phyloP scores from a whole-genome alignment of 2,797 vertebrate genomes.

The Argyrosomus regius region DNA sequence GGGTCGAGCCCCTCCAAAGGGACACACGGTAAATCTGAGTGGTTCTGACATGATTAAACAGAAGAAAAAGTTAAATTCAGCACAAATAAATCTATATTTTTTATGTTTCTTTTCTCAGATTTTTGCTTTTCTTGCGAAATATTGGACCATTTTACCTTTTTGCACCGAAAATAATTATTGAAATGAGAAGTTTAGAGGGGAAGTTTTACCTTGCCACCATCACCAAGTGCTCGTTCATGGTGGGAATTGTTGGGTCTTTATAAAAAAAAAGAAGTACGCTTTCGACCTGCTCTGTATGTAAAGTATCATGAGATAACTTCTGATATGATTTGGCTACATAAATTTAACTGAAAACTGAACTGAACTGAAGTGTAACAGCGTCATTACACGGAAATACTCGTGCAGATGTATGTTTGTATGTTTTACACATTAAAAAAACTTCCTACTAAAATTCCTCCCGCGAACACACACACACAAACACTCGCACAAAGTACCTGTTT shows the following conservation, averaged over 20 bases:
- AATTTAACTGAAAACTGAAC: neutral
- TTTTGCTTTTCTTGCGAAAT: neutral
- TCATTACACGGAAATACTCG: neutral
- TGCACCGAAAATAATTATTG: neutral
- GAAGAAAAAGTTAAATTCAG: neutral
- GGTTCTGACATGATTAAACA: neutral
- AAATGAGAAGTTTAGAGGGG: neutral
- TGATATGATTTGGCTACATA: neutral
- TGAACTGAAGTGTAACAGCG: too few species aligned
- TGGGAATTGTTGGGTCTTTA: too few species aligned
- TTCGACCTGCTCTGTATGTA: too few species aligned
- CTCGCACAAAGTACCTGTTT: constrained; percentile 65
- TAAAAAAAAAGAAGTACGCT: too few species aligned
- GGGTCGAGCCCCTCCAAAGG: neutral
- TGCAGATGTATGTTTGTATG: neutral
- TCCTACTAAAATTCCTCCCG: constrained; percentile 10
- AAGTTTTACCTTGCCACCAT: too few species aligned
- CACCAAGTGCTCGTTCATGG: too few species aligned
- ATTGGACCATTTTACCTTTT: neutral
- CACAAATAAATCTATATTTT: neutral
- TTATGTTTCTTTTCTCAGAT: neutral
- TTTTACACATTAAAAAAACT: constrained; percentile 2
- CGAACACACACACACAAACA: constrained; percentile 16
- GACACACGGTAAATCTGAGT: neutral
- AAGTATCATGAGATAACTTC: too few species aligned